Evolutionary conservation across 1,140 invertebrate genomes (phyloP).

Genomic region (Drosophila mayri): DNA sequence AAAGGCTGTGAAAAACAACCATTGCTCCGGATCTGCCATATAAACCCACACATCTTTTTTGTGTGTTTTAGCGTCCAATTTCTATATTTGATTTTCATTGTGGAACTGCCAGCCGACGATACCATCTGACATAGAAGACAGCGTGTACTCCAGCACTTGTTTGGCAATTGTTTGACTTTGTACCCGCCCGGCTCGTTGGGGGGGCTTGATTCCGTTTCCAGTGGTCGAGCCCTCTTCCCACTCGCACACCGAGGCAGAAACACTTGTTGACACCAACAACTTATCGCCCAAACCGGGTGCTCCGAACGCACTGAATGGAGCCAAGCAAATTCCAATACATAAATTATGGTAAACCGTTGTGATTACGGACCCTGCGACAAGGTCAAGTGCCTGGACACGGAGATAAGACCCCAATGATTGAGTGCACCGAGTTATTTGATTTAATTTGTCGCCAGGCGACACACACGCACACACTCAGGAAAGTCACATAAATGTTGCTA

Average conservation of each 20-base stretch:
- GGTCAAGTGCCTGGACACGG: slow-evolving; percentile 35
- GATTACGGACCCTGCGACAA: slow-evolving; percentile 33
- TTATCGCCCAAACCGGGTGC: slow-evolving; percentile 24
- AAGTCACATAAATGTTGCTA: not conserved
- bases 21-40: not conserved
- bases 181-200: slow-evolving; percentile 35
- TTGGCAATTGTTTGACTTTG: slow-evolving; percentile 64
- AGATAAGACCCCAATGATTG: slow-evolving; percentile 32
- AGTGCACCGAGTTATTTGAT: slow-evolving; percentile 26
- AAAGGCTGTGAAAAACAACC: slow-evolving; percentile 14
- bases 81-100: slow-evolving; percentile 28
- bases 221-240: slow-evolving; percentile 65
- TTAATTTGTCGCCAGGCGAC: slow-evolving; percentile 6
- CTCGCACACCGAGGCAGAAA: slow-evolving; percentile 18
- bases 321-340: slow-evolving; percentile 26
- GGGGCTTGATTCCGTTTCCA: slow-evolving; percentile 40
- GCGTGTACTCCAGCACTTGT: slow-evolving; percentile 17
- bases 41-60: not conserved
- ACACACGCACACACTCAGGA: not conserved
- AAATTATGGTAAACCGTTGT: slow-evolving; percentile 28
- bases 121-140: slow-evolving; percentile 7
- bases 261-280: slow-evolving; percentile 7
- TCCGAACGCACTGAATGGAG: slow-evolving; percentile 5
- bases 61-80: slow-evolving; percentile 5
- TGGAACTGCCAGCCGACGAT: slow-evolving; percentile 10